Evolutionary conservation across 2,113 vertebrate genomes (phyloP).

Genomic region (Boulengeromyrus knoepffleri): DNA sequence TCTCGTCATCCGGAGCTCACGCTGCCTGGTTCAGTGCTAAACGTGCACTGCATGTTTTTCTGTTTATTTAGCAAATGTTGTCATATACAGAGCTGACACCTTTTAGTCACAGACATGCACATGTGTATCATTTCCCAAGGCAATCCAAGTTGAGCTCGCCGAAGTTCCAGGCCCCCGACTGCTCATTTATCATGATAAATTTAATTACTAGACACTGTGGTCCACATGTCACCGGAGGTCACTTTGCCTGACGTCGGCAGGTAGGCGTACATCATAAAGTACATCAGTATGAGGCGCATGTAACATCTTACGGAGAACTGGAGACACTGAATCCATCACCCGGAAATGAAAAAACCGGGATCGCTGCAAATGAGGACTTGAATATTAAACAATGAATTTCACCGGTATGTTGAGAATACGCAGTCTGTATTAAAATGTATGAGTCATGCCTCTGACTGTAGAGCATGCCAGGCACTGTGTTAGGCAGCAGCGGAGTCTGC

Average conservation of each 20-base stretch:
- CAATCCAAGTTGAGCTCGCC: background rate
- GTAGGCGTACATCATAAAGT: background rate
- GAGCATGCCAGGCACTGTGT: background rate
- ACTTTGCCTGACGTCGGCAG: background rate
- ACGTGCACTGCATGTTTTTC: background rate
- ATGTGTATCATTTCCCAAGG: background rate
- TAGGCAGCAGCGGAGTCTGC: background rate
- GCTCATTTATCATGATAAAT: background rate
- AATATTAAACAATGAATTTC: constrained; percentile 3
- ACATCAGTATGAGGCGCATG: background rate
- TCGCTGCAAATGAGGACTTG: background rate
- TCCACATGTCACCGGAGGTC: background rate
- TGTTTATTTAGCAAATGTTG: background rate
- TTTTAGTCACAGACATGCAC: background rate
- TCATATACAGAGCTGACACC: background rate
- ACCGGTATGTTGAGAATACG: background rate
- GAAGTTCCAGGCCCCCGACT: background rate
- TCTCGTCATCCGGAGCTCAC: background rate
- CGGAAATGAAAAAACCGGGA: background rate
- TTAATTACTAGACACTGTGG: background rate
- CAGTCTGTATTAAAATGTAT: background rate
- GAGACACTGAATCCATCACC: constrained; percentile 2
- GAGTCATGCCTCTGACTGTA: background rate
- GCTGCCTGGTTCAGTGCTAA: background rate
- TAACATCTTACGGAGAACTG: background rate